Conservation (phyloP, 2,113 vertebrate species). For the Strix uralensis region DNA sequence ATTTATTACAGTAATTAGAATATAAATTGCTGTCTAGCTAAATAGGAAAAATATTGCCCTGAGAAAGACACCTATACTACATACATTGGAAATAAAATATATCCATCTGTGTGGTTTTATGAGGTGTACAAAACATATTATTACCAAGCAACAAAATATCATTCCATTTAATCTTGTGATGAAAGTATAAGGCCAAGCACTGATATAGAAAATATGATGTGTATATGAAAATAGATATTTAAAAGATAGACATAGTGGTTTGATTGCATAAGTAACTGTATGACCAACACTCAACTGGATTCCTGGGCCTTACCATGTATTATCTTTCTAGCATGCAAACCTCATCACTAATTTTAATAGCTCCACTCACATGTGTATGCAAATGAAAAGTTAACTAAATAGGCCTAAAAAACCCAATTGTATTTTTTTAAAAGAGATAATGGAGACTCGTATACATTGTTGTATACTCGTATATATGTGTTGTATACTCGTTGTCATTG, state of each 20-base stretch:
- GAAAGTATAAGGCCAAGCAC: neutral
- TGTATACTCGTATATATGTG: too few relatives aligned
- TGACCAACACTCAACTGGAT: neutral
- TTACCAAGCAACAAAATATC: neutral
- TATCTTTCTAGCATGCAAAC: neutral
- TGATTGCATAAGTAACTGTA: neutral
- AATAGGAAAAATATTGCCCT: neutral
- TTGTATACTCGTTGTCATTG: neutral
- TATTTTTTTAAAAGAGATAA: neutral
- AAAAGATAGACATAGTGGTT: neutral
- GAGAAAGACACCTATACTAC: neutral
- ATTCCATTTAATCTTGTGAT: neutral
- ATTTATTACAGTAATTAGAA: neutral
- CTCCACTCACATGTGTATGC: neutral
- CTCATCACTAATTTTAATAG: neutral
- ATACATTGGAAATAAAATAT: neutral
- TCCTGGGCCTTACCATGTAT: neutral
- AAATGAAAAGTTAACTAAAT: neutral
- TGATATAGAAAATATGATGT: neutral
- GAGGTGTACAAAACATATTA: neutral
- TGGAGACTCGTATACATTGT: neutral
- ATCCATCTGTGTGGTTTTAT: neutral
- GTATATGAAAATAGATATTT: neutral
- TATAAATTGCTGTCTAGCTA: neutral
- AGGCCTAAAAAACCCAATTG: neutral